These are phyloP conservation scores for Elymnias hypermnestra DNA, from an alignment of 1,140 invertebrate species.

Conservation along the genomic window DNA sequence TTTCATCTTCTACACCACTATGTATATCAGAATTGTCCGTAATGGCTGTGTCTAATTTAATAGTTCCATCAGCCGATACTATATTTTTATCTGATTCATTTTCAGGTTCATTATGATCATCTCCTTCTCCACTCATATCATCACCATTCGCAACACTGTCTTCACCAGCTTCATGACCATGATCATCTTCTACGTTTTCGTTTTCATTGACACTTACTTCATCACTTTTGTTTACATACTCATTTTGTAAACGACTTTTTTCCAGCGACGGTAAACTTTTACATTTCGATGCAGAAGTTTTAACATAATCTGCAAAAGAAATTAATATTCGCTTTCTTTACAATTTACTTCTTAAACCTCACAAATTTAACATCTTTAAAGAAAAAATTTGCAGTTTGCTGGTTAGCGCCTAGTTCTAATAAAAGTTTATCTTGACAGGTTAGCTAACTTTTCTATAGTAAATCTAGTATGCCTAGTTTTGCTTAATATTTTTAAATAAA, in stretches of 20 bases:
- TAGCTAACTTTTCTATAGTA: too few species aligned
- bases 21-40: too few species aligned
- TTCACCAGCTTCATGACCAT: neutral
- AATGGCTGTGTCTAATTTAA: too few species aligned
- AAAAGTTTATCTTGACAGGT: too few species aligned
- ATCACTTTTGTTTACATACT: too few species aligned
- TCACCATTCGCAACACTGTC: neutral
- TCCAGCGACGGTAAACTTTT: conserved; percentile 14
- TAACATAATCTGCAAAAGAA: conserved; percentile 29
- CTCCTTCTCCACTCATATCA: neutral
- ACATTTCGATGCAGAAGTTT: conserved; percentile 21
- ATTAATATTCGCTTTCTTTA: too few species aligned
- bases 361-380: neutral
- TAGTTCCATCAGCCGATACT: neutral
- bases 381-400: too few species aligned
- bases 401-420: too few species aligned
- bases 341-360: neutral
- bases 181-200: neutral
- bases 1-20: too few species aligned
- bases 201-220: neutral
- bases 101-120: neutral
- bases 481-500: too few species aligned
- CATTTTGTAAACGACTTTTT: neutral
- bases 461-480: too few species aligned
- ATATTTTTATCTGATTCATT: neutral